Evolutionary conservation across 1,140 invertebrate species (phyloP), one percentile per base, ranked within the genome.

Genomic region (Hyphantria cunea): DNA sequence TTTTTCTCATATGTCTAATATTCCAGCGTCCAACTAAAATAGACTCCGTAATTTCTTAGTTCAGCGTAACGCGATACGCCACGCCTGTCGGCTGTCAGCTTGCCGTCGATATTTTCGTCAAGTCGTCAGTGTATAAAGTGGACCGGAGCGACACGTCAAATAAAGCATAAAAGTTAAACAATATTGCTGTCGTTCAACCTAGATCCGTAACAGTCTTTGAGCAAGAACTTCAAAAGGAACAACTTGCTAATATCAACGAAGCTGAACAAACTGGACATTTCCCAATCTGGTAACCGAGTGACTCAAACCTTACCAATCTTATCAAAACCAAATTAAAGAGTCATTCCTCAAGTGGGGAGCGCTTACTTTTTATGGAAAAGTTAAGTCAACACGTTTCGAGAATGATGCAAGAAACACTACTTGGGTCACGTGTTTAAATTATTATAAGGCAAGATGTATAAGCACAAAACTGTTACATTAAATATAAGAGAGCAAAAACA

Each of bases 101-200:
- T 64, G 73, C 69, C 76, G 63, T 83, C 76, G 77, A 82, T 84
- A 83, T 84, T 84, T 84, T 84, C 67, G 73, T 78, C 78, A 78
- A 80, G 66, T 76, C 70, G 68, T 62, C 59, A 62, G 49, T 56
- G 54, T 58, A 66, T 63, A 66, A 45, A 8, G 51, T 66, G 42
- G 68, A 69, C 65, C 55, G 59, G 60, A 55, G 70, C 59, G 72
- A 74, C 70, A 50, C 72, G 69, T 76, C 74, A 78, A 80, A 77
- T 72, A 80, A 78, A 70, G 68, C 72, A 78, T 83, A 74, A 82
- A 79, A 71, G 13, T 75, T 66, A 48, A 64, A 65, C 37, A 51
- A 39, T 47, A 33, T 61, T 13, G 34, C 8, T 56, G 10, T 56
- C 32, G 31, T 56, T 13, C n/a, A 56, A 41, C 53, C 41, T 44